Evolutionary conservation across 2,797 vertebrate species (phyloP).

Genomic region (Sebastes cheni): DNA sequence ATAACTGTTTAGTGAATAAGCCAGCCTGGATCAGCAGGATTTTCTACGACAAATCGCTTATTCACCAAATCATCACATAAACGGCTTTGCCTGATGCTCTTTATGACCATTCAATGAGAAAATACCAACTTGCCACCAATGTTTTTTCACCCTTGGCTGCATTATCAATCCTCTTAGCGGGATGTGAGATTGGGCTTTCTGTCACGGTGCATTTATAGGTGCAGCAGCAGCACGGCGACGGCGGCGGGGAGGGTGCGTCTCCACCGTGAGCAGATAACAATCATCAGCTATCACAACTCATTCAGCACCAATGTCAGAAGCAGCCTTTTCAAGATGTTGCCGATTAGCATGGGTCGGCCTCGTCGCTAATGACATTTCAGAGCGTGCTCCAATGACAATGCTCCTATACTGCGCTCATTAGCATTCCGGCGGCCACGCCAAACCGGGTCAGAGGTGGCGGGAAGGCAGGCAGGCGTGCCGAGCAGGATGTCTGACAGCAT

Average conservation of each 20-base stretch:
- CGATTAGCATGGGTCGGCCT: constrained; percentile 67
- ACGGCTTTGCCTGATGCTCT: constrained; percentile 63
- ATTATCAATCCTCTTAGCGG: constrained; percentile 70
- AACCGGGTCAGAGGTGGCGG: constrained; percentile 63
- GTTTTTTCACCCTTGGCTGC: constrained; percentile 49
- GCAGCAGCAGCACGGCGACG: neutral
- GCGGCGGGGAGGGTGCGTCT: constrained; percentile 4
- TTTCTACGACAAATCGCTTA: constrained; percentile 70
- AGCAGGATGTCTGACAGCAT: constrained; percentile 62
- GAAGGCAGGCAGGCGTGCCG: constrained; percentile 38
- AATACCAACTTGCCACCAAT: constrained; percentile 62
- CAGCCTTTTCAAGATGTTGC: constrained; percentile 68
- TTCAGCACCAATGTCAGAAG: constrained; percentile 57
- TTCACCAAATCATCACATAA: constrained; percentile 75
- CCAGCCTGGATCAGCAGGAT: constrained; percentile 70
- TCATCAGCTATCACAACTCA: constrained; percentile 55
- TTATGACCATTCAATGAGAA: constrained; percentile 59
- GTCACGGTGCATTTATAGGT: constrained; percentile 61
- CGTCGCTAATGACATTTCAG: constrained; percentile 68
- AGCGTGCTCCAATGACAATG: constrained; percentile 52
- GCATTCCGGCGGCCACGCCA: constrained; percentile 50
- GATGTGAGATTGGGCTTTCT: constrained; percentile 59
- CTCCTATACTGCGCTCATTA: constrained; percentile 50
- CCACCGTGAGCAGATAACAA: constrained; percentile 56
- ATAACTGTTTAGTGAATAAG: constrained; percentile 67